Percentiles rank a stretch among this genome's conserved stretches.
These are phyloP conservation scores for Urocyon cinereoargenteus DNA, from an alignment of 2,797 vertebrate genomes.

Conservation along the genomic window DNA sequence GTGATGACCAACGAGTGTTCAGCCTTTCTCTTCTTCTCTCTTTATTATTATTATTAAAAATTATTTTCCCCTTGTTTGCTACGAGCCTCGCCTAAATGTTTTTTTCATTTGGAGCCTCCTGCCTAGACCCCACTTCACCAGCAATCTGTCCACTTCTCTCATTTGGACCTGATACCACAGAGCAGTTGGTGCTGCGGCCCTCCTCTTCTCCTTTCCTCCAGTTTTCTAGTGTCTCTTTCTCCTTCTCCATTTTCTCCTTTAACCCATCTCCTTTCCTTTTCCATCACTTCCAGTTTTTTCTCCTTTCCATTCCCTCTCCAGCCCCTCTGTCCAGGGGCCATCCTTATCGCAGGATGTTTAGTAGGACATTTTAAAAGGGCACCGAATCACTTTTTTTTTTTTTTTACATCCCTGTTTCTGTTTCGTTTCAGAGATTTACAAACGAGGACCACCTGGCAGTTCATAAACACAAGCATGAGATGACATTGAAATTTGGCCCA, in stretches of 20 bases:
- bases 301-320: not conserved
- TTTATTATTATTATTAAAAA: constrained; percentile 76
- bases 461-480: constrained; percentile 99
- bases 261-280: constrained; percentile 42
- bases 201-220: not conserved
- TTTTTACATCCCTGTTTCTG: constrained; percentile 73
- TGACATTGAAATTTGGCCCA: constrained; percentile 99
- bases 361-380: constrained; percentile 73
- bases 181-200: constrained; percentile 58
- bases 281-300: constrained; percentile 27
- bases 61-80: constrained; percentile 59
- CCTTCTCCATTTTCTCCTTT: constrained; percentile 3
- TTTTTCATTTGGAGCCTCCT: constrained; percentile 70
- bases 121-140: constrained; percentile 71
- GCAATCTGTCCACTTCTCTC: constrained; percentile 78
- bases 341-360: constrained; percentile 55
- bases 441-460: constrained; percentile 99
- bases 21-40: constrained; percentile 60
- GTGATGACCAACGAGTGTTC: constrained; percentile 44
- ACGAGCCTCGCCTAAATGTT: constrained; percentile 54
- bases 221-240: constrained; percentile 48
- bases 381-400: constrained; percentile 54
- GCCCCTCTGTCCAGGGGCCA: constrained; percentile 57
- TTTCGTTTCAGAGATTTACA: constrained; percentile 94
- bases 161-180: constrained; percentile 73